Evolutionary conservation across 2,888 invertebrate genomes (phyloP).

Genomic region (Azorinus chamasolen): DNA sequence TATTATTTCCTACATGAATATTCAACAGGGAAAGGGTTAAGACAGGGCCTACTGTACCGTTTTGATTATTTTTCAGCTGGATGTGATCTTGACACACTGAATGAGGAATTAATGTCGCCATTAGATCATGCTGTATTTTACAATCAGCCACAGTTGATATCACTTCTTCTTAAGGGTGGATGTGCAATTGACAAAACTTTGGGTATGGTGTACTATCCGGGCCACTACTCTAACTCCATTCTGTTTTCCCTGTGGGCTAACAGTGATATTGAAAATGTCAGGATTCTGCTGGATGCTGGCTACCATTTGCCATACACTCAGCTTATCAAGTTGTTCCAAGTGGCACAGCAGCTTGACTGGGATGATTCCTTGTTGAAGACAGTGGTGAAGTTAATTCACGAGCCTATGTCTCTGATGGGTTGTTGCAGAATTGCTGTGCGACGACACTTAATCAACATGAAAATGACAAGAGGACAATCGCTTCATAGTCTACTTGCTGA

Average conservation of each 20-base stretch:
- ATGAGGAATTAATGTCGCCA: constrained; percentile 64
- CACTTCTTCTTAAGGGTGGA: constrained; percentile 63
- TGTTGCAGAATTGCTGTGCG: constrained; percentile 48
- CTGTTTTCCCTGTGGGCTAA: constrained; percentile 63
- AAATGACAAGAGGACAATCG: constrained; percentile 31
- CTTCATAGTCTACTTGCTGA: constrained; percentile 36
- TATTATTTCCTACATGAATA: too few relatives aligned
- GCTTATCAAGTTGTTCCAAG: constrained; percentile 41
- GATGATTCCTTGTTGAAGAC: constrained; percentile 49
- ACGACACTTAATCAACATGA: constrained; percentile 46
- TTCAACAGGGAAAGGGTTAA: too few relatives aligned
- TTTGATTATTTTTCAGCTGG: constrained; percentile 56
- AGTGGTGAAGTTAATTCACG: constrained; percentile 33
- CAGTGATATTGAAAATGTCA: constrained; percentile 60
- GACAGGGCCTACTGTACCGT: too few relatives aligned
- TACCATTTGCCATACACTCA: constrained; percentile 55
- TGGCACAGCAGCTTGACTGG: constrained; percentile 47
- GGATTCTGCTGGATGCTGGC: constrained; percentile 57
- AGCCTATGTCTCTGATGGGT: constrained; percentile 49
- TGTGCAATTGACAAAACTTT: constrained; percentile 61
- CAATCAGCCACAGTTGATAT: constrained; percentile 55
- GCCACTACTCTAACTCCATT: constrained; percentile 64
- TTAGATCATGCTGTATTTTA: constrained; percentile 61
- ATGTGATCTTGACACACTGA: constrained; percentile 61
- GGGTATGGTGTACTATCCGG: constrained; percentile 61